These are phyloP conservation scores for Panthera uncia DNA, from an alignment of 2,113 vertebrate species.

Conservation along the genomic window DNA sequence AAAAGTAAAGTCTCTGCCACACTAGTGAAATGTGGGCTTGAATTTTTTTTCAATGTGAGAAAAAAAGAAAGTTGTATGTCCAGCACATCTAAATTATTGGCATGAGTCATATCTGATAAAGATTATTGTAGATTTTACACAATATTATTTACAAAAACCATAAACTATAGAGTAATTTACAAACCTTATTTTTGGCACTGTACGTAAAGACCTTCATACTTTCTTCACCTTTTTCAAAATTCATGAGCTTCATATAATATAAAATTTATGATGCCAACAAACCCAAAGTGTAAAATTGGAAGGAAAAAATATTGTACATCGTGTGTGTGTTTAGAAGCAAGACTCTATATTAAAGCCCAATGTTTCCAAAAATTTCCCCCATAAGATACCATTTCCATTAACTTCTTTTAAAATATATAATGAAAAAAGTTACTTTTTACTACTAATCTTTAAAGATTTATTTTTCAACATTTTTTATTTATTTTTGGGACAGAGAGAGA, in stretches of 20 bases:
- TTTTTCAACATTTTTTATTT: too few relatives aligned
- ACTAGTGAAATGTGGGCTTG: not conserved
- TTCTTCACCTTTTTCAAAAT: not conserved
- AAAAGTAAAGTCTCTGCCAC: not conserved
- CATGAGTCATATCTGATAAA: not conserved
- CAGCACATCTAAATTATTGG: not conserved
- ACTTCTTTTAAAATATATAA: not conserved
- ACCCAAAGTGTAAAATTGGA: not conserved
- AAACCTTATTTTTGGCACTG: not conserved
- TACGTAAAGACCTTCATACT: not conserved
- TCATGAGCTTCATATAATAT: not conserved
- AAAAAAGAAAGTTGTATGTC: not conserved
- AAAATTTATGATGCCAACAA: not conserved
- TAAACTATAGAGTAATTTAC: not conserved
- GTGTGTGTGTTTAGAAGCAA: not conserved
- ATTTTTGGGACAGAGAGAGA: too few relatives aligned
- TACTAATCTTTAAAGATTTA: not conserved
- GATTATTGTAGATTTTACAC: not conserved
- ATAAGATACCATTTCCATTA: not conserved
- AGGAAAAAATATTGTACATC: not conserved
- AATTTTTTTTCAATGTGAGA: not conserved
- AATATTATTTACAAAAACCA: not conserved
- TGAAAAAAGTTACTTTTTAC: not conserved
- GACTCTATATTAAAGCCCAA: not conserved
- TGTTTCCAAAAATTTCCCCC: not conserved